These are phyloP conservation scores for Falco columbarius DNA, from an alignment of 2,797 vertebrate genomes.

Conservation along the genomic window DNA sequence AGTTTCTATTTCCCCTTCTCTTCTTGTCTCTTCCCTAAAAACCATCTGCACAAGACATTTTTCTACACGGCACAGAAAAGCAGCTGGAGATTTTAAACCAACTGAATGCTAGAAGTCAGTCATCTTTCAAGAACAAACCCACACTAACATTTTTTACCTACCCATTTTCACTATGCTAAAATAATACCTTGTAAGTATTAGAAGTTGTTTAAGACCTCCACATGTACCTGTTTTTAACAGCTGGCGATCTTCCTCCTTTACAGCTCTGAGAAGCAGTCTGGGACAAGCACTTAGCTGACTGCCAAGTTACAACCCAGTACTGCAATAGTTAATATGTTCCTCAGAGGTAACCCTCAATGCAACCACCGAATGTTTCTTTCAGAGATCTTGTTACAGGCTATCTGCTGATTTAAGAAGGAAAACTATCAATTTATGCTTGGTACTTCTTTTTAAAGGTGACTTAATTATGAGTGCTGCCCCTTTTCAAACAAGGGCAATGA, in stretches of 20 bases:
- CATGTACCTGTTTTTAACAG: not conserved
- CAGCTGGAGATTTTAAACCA: not conserved
- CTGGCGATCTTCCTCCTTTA: not conserved
- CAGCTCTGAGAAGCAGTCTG: not conserved
- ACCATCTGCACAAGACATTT: not conserved
- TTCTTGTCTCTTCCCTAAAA: not conserved
- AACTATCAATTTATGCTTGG: conserved; percentile 44
- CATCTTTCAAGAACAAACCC: not conserved
- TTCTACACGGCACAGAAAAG: not conserved
- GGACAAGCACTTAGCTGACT: not conserved
- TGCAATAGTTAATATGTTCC: not conserved
- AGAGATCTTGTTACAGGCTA: conserved; percentile 25
- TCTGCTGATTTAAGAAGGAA: not conserved
- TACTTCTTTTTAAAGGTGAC: conserved; percentile 29
- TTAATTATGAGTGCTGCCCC: not conserved
- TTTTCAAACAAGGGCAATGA: not conserved
- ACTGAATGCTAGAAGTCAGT: not conserved
- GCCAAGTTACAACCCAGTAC: not conserved
- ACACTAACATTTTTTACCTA: not conserved
- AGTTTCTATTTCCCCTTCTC: not conserved
- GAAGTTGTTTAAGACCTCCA: not conserved
- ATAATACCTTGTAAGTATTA: not conserved
- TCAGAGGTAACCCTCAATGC: not conserved
- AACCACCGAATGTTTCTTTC: not conserved
- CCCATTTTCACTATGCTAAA: not conserved